These are phyloP conservation scores for Volucella zonaria DNA, from an alignment of 2,888 invertebrate genomes.

Conservation along the genomic window DNA sequence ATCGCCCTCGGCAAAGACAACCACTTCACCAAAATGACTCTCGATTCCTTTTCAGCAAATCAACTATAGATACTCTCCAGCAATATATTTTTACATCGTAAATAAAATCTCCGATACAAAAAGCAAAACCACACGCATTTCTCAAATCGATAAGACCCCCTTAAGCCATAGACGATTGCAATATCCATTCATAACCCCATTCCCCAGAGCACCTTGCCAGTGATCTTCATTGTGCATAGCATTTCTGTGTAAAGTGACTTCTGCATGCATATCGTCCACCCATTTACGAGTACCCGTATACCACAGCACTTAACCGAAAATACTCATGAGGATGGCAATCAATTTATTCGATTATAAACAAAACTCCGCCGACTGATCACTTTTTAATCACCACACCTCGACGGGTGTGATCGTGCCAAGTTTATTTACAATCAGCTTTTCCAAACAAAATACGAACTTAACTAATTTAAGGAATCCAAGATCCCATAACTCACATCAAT, in stretches of 20 bases:
- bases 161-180: conserved; percentile 45
- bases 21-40: conserved; percentile 46
- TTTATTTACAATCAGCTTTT: conserved; percentile 62
- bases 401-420: conserved; percentile 53
- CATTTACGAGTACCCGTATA: not conserved
- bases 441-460: conserved; percentile 17
- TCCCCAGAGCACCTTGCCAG: conserved; percentile 28
- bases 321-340: conserved; percentile 37
- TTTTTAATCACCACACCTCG: conserved; percentile 27
- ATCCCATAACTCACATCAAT: conserved; percentile 64
- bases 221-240: conserved; percentile 33
- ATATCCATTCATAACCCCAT: conserved; percentile 62
- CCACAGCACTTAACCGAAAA: conserved; percentile 40
- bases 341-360: conserved; percentile 62
- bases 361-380: conserved; percentile 39
- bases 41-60: conserved; percentile 46
- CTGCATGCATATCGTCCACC: not conserved
- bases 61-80: conserved; percentile 45
- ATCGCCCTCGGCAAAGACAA: conserved; percentile 48
- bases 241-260: conserved; percentile 41
- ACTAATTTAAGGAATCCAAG: conserved; percentile 16
- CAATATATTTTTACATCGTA: conserved; percentile 40
- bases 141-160: conserved; percentile 36
- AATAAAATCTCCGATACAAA: conserved; percentile 58
- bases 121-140: conserved; percentile 33